Evolutionary conservation across 23 tunicate genomes (phyloP).

Genomic region (Trididemnum miniatum): DNA sequence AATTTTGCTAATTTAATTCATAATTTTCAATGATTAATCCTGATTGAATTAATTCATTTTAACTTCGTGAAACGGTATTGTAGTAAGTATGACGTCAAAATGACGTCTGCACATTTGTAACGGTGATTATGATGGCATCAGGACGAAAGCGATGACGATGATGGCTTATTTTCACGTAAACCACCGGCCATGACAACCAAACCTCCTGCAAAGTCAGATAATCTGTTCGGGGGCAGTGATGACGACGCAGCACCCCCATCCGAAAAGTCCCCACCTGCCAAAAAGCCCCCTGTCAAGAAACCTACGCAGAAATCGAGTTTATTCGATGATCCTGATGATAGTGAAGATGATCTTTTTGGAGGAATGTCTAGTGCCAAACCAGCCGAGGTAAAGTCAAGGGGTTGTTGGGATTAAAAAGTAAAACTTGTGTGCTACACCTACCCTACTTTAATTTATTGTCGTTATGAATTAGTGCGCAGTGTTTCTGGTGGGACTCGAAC

Average conservation of each 20-base stretch:
- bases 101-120: no score
- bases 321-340: constrained; percentile 32
- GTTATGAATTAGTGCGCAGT: no score
- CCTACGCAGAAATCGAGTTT: not conserved
- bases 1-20: no score
- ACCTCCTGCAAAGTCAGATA: not conserved
- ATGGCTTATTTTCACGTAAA: constrained; percentile 8
- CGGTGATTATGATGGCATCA: no score
- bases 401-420: no score
- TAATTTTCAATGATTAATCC: no score
- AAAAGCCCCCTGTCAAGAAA: constrained; percentile 1
- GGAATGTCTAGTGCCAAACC: constrained; percentile 19
- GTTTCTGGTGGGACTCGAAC: no score
- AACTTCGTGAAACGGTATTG: no score
- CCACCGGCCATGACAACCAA: not conserved
- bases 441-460: no score
- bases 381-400: not conserved
- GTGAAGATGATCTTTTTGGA: constrained; percentile 26
- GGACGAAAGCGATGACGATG: constrained; percentile 29
- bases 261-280: not conserved
- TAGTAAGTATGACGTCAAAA: no score
- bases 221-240: constrained; percentile 11
- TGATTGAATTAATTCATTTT: no score
- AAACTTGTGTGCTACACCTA: no score
- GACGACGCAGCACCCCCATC: not conserved